Percentiles rank a stretch among this genome's conserved stretches.
Evolutionary conservation across 2,888 invertebrate genomes (phyloP).

Genomic region (Zygothrica quintamaculata): DNA sequence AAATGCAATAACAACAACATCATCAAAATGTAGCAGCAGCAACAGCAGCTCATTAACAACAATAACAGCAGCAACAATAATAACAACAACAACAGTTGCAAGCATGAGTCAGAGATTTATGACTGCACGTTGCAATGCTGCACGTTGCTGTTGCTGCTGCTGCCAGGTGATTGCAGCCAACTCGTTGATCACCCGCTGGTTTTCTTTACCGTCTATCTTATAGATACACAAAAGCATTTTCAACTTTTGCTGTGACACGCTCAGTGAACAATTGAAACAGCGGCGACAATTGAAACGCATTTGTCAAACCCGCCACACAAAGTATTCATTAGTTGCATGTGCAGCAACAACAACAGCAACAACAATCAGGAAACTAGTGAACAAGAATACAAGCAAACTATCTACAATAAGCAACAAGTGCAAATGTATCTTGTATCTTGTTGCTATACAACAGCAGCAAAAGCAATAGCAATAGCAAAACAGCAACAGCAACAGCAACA

Average conservation of each 20-base stretch:
- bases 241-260: conserved; percentile 52
- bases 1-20: conserved; percentile 24
- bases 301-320: conserved; percentile 61
- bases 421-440: conserved; percentile 62
- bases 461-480: conserved; percentile 17
- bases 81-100: conserved; percentile 28
- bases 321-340: conserved; percentile 57
- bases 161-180: no score
- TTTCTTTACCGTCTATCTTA: conserved; percentile 19
- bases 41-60: conserved; percentile 56
- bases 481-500: no score
- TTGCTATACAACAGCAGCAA: conserved; percentile 39
- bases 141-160: conserved; percentile 1
- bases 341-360: conserved; percentile 17
- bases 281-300: conserved; percentile 76
- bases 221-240: conserved; percentile 42
- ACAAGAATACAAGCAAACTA: no score
- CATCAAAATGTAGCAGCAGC: conserved; percentile 25
- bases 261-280: conserved; percentile 57
- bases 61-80: conserved; percentile 33
- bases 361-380: conserved; percentile 18
- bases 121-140: conserved; percentile 8
- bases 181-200: conserved; percentile 30
- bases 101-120: conserved; percentile 42
- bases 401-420: conserved; percentile 12